These are phyloP conservation scores for Monopis laevigella DNA, from an alignment of 2,888 invertebrate genomes.

Conservation along the genomic window DNA sequence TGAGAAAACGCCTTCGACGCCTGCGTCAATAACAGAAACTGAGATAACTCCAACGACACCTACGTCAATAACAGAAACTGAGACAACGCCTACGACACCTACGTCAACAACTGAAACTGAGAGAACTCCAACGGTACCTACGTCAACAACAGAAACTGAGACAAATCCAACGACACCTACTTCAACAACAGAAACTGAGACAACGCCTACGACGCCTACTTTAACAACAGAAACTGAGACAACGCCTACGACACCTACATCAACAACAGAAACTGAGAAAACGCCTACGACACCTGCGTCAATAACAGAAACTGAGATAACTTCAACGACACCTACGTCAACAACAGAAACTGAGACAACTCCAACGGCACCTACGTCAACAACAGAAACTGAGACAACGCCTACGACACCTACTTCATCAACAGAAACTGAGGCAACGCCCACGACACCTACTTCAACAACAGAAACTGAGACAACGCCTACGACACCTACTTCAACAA, in stretches of 20 bases:
- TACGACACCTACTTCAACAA: background rate
- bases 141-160: background rate
- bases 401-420: slow-evolving; percentile 6
- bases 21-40: background rate
- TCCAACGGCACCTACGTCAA: too few relatives aligned
- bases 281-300: slow-evolving; percentile 1
- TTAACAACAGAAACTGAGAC: background rate
- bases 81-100: slow-evolving; percentile 1
- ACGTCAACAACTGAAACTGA: background rate
- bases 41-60: slow-evolving; percentile 1
- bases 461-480: background rate
- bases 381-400: too few relatives aligned
- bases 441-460: background rate
- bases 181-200: background rate
- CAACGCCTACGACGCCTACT: background rate
- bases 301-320: background rate
- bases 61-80: background rate
- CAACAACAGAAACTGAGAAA: background rate
- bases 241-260: background rate
- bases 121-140: background rate
- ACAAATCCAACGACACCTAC: slow-evolving; percentile 2
- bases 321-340: too few relatives aligned
- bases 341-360: too few relatives aligned
- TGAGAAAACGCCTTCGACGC: background rate
- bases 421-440: background rate